Evolutionary conservation across 1,140 invertebrate species (phyloP), one percentile per base, ranked within the genome.

Genomic region (Meloidogyne hapla): DNA sequence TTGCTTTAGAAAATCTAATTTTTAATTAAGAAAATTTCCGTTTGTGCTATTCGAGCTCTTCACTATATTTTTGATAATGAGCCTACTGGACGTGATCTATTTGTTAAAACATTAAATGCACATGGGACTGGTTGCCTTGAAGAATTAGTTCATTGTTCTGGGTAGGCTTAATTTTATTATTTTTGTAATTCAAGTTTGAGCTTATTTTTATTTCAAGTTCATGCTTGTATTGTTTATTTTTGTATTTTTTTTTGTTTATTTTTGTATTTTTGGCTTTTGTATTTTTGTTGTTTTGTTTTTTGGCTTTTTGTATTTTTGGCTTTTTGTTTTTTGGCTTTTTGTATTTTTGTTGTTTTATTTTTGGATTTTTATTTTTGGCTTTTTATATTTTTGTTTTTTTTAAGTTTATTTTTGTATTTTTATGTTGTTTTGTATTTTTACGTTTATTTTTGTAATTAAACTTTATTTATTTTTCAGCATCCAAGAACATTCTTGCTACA

Each of bases 31-130:
- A 64, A 62, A 56, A 38, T 83, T 21, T 33, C 80, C n/a, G 40
- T 62, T 15, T 40, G 64, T 23, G 76, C 79, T 15, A 61, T 81
- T 5, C 63, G 69, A 48, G 70, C 80, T 21, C 62, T 81, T 25
- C 78, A 79, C 48, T 65, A 79, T 69, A 81, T 81, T 38, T 78
- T 78, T 33, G 79, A 79, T 33, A 80, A 81, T 45, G 80, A 71
- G n/a, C 68, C 38, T 13, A 74, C 63, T 63, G 80, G 80, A 2
- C 38, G 83, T 15, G 81, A 83, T 6, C 63, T 81, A n/a, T 78
- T 81, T 23, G 48, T 77, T 2, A 61, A 69, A 10, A 79, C 73
- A 23, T 33, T 73, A 23, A 61, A 78, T 33, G 48, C 72, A 8
- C 18, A 74, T 15, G 73, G 64, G 1, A 67, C 56, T 8, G 45